Evolutionary conservation across 2,797 vertebrate species (phyloP).

Genomic region (Lutra lutra): DNA sequence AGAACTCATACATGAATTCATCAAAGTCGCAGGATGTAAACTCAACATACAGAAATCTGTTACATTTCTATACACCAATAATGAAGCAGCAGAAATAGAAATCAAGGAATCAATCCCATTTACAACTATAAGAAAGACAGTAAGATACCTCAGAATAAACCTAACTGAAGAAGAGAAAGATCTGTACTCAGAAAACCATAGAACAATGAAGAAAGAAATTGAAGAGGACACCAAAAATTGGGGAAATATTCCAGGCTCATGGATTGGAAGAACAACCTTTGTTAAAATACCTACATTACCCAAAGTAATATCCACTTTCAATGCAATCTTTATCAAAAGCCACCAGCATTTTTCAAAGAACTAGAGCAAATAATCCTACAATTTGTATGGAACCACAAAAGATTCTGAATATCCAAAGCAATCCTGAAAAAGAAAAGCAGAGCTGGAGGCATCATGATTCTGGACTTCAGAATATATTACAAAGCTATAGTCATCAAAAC

Average conservation of each 20-base stretch:
- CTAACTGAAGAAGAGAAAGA: background rate
- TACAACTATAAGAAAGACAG: background rate
- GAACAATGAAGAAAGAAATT: background rate
- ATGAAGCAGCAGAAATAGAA: background rate
- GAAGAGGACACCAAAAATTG: background rate
- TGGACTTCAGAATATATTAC: background rate
- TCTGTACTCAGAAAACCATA: background rate
- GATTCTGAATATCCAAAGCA: background rate
- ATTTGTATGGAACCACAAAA: background rate
- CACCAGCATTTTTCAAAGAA: background rate
- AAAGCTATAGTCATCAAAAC: background rate
- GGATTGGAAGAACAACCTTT: background rate
- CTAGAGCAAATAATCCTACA: background rate
- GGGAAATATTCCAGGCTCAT: background rate
- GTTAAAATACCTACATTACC: background rate
- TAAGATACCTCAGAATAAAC: background rate
- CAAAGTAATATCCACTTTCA: background rate
- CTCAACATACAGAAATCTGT: background rate
- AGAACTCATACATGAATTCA: background rate
- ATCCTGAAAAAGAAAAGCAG: background rate
- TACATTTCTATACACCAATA: background rate
- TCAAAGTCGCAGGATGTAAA: background rate
- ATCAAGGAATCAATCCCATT: background rate
- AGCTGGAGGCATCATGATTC: background rate
- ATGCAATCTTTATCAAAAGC: background rate